These are phyloP conservation scores for Drosophila kanekoi DNA, from an alignment of 2,888 invertebrate genomes.

Conservation along the genomic window DNA sequence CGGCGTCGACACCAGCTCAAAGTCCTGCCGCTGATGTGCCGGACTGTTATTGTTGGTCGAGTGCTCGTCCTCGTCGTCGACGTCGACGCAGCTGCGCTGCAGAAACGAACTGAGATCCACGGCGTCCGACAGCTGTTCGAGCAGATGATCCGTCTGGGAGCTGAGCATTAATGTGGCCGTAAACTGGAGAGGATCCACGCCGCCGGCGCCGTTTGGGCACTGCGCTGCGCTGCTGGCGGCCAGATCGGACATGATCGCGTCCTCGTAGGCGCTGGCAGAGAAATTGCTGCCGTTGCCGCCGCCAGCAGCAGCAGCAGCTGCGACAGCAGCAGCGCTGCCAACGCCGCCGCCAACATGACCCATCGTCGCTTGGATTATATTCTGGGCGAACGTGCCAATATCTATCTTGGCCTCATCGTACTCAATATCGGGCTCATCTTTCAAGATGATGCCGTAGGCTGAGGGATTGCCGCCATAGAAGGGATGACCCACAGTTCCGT, in stretches of 20 bases:
- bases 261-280: conserved; percentile 88
- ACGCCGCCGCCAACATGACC: conserved; percentile 32
- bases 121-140: conserved; percentile 92
- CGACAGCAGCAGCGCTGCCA: conserved; percentile 10
- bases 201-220: conserved; percentile 82
- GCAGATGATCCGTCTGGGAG: conserved; percentile 90
- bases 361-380: conserved; percentile 82
- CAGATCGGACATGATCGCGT: conserved; percentile 94
- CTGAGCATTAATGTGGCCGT: conserved; percentile 93
- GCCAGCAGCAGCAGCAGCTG: not conserved
- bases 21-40: conserved; percentile 86
- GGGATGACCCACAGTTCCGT: conserved; percentile 54
- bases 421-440: conserved; percentile 92
- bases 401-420: conserved; percentile 92
- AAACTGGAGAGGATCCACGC: conserved; percentile 92
- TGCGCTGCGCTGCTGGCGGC: conserved; percentile 85
- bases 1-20: conserved; percentile 90
- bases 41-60: conserved; percentile 87
- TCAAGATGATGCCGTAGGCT: conserved; percentile 91
- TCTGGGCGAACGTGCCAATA: conserved; percentile 84
- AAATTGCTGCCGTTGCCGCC: conserved; percentile 33
- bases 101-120: conserved; percentile 92
- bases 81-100: conserved; percentile 88
- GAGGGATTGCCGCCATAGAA: conserved; percentile 88
- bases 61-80: conserved; percentile 55